Evolutionary conservation across 2,113 vertebrate genomes (phyloP), one percentile per base, ranked within the genome.

Genomic region (Anthoscopus minutus): DNA sequence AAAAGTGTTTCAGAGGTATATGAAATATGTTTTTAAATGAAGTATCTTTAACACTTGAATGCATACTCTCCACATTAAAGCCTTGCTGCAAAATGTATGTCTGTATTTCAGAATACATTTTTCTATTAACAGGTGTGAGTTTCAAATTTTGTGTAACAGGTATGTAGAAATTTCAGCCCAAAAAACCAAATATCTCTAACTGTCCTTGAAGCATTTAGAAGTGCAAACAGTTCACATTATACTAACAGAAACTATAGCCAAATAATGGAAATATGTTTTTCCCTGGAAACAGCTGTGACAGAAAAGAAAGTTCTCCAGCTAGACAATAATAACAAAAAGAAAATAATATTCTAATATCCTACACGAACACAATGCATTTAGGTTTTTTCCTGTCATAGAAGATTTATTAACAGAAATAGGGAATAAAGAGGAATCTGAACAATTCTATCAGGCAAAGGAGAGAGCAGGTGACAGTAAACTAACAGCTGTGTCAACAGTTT

Each of bases 21-120:
- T 69, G 20, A 91, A 86, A 80, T 62, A 79, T 42, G 13, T 40
- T 82, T 96, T 93, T 58, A 20, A 92, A 53, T 30, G 16, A 81
- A 93, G 66, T 77, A 47, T 88, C 67, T 96, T 86, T 93, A 95
- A 85, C 80, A 56, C 35, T 65, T 51, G 17, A 94, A 93, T 71
- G n/a, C 14, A 91, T 28, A 21, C 5, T 35, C 51, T 33, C 47
- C 92, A 65, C 86, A 78, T 87, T 67, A 92, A 72, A 93, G 37
- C 72, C 65, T 25, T 62, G 25, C 16, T 86, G 61, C 25, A 67
- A 91, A 89, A 57, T 33, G 13, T 38, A 44, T 14, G n/a, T 31
- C 66, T 50, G 1, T 76, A 77, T 62, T 54, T 91, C 77, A 89
- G n/a, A 70, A 65, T 7, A 69, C 5, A 42, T 31, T 56, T 78